Conservation (phyloP, 2,888 invertebrate genomes). For the Zygogramma bicolorata region DNA sequence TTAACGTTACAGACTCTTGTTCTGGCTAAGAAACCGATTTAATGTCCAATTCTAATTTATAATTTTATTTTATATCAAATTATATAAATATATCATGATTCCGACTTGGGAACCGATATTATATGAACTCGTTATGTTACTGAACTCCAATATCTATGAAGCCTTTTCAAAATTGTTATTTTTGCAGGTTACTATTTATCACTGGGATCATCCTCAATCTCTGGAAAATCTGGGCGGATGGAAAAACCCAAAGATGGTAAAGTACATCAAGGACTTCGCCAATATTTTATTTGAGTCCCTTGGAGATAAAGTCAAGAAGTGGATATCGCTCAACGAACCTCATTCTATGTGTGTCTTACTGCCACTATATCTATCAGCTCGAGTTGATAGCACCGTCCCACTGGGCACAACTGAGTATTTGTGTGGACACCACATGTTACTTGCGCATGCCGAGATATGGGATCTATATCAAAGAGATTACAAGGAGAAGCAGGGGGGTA, state of each 20-base stretch:
- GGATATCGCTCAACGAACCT: slow-evolving; percentile 73
- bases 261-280: slow-evolving; percentile 76
- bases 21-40: too few species aligned
- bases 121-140: too few species aligned
- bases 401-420: slow-evolving; percentile 71
- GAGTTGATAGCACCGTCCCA: not conserved
- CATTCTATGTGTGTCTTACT: slow-evolving; percentile 51
- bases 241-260: slow-evolving; percentile 72
- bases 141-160: too few species aligned
- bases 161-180: too few species aligned
- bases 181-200: slow-evolving; percentile 45
- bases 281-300: slow-evolving; percentile 64
- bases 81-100: too few species aligned
- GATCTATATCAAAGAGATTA: slow-evolving; percentile 72
- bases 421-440: slow-evolving; percentile 73
- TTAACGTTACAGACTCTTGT: too few species aligned
- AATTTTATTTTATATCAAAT: too few species aligned
- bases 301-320: slow-evolving; percentile 64
- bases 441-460: slow-evolving; percentile 75
- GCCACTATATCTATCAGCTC: slow-evolving; percentile 64
- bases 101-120: too few species aligned
- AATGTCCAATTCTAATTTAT: too few species aligned
- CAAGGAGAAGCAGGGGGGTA: slow-evolving; percentile 66
- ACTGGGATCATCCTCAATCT: slow-evolving; percentile 48
- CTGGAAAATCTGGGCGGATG: slow-evolving; percentile 72